These are phyloP conservation scores for Doris montereyensis DNA, from an alignment of 2,888 invertebrate species.

Conservation along the genomic window DNA sequence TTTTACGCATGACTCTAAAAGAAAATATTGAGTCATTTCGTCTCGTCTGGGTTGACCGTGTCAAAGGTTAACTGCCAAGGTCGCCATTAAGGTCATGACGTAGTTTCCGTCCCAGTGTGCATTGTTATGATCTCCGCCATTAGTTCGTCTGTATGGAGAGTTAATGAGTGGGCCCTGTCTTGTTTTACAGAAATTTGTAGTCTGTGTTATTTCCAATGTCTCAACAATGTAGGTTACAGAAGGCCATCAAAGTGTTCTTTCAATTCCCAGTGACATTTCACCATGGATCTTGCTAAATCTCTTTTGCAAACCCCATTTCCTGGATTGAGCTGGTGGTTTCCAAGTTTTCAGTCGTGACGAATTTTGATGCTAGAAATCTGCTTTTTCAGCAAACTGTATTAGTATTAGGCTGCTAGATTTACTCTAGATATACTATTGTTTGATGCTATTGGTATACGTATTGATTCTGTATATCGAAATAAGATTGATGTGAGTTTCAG, in stretches of 20 bases:
- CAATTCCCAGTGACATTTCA: conserved; percentile 25
- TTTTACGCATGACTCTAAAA: too few relatives aligned
- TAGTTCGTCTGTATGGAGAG: conserved; percentile 38
- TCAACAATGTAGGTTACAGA: conserved; percentile 41
- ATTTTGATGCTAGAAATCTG: too few relatives aligned
- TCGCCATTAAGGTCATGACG: conserved; percentile 48
- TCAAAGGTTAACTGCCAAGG: conserved; percentile 48
- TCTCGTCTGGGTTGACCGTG: too few relatives aligned
- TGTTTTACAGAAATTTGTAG: conserved; percentile 40
- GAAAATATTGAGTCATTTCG: too few relatives aligned
- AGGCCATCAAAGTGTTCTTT: neutral
- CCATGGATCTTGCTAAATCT: conserved; percentile 34
- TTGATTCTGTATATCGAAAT: too few relatives aligned
- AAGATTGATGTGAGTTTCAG: too few relatives aligned
- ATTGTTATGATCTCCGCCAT: conserved; percentile 53
- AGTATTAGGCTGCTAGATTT: too few relatives aligned
- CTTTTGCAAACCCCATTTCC: neutral
- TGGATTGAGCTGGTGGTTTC: neutral
- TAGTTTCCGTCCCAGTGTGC: conserved; percentile 53
- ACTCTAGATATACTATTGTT: too few relatives aligned
- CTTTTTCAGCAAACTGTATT: neutral
- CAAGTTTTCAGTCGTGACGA: too few relatives aligned
- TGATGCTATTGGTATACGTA: too few relatives aligned
- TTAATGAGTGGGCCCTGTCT: conserved; percentile 25
- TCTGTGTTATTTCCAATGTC: conserved; percentile 2